Percentiles rank a stretch among this genome's conserved stretches.
phyloP scores from a whole-genome alignment of 2,888 invertebrate genomes.

The Ceriagrion tenellum region DNA sequence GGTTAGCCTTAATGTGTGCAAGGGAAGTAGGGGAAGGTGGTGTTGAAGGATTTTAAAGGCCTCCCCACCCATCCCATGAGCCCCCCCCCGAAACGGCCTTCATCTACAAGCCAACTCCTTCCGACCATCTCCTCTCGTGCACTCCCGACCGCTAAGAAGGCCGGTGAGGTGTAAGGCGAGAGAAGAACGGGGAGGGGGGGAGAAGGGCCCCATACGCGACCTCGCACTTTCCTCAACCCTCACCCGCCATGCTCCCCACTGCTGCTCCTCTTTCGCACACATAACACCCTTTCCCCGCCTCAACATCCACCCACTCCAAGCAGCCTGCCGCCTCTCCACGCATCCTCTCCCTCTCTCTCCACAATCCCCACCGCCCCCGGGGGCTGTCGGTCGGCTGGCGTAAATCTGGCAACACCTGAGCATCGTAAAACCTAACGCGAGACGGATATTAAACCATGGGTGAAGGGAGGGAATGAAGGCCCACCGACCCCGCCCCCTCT shows the following conservation, averaged over 20 bases:
- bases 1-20: constrained; percentile 47
- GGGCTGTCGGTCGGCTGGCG: constrained; percentile 58
- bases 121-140: constrained; percentile 48
- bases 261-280: not conserved
- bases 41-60: not conserved
- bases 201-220: not conserved
- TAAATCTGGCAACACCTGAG: constrained; percentile 68
- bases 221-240: constrained; percentile 17
- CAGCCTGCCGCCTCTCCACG: not conserved
- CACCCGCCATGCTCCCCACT: not conserved
- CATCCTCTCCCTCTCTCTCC: not conserved
- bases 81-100: not conserved
- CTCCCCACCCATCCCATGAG: not conserved
- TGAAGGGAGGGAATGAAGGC: constrained; percentile 40
- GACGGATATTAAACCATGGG: constrained; percentile 66
- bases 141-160: constrained; percentile 31
- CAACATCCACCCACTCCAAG: not conserved
- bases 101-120: constrained; percentile 60
- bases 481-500: not conserved
- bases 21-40: not conserved
- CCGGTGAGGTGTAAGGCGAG: not conserved
- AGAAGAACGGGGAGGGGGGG: not conserved
- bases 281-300: not conserved
- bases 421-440: constrained; percentile 66
- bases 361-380: constrained; percentile 17